Conservation (phyloP, 2,797 vertebrate genomes). For the Sebastiscus tertius region DNA sequence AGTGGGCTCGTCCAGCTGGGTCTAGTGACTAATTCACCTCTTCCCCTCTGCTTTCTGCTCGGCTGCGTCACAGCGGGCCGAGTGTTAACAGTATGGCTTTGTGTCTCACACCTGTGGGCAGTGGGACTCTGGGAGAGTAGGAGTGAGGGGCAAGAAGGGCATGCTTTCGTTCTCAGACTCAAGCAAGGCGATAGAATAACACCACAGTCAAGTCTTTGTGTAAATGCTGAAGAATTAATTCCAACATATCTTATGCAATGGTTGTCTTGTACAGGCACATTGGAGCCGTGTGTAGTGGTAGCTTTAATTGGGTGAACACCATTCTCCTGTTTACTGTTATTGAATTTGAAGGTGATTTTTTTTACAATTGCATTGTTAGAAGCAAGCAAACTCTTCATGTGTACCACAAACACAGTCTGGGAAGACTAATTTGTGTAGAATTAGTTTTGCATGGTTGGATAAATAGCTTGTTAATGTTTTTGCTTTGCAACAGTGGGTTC, state of each 20-base stretch:
- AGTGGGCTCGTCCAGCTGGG: constrained; percentile 47
- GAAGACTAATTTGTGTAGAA: constrained; percentile 22
- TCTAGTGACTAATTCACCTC: constrained; percentile 56
- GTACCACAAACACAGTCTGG: constrained; percentile 5
- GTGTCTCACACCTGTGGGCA: constrained; percentile 70
- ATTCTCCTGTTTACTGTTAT: constrained; percentile 10
- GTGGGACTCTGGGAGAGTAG: constrained; percentile 45
- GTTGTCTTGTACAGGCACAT: neutral
- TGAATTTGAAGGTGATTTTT: neutral
- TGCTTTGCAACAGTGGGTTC: constrained; percentile 5
- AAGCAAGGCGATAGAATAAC: constrained; percentile 25
- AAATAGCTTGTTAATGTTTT: constrained; percentile 25
- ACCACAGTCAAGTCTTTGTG: constrained; percentile 59
- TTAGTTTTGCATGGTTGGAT: constrained; percentile 38
- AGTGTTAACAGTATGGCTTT: constrained; percentile 71
- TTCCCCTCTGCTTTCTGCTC: constrained; percentile 34
- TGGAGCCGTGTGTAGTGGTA: neutral
- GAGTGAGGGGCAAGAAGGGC: constrained; percentile 38
- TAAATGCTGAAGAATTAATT: constrained; percentile 36
- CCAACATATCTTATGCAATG: neutral
- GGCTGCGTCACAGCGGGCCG: constrained; percentile 39
- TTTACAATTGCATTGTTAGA: neutral
- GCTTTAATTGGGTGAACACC: constrained; percentile 15
- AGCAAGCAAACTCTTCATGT: constrained; percentile 7
- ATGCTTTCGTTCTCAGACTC: constrained; percentile 27